phyloP scores from a whole-genome alignment of 2,888 invertebrate genomes.

The Limnephilus rhombicus region DNA sequence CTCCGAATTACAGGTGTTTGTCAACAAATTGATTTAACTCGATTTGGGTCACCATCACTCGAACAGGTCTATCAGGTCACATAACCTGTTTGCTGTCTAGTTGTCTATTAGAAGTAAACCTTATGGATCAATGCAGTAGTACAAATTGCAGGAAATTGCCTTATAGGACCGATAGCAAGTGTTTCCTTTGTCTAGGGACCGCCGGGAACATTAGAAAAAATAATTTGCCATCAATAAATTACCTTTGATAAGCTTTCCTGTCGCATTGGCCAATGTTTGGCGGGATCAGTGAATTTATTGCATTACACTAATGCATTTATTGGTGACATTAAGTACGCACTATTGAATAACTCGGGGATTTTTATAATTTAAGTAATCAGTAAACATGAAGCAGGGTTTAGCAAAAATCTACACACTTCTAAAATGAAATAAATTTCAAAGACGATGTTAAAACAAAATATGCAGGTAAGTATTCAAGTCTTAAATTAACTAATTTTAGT shows the following conservation, averaged over 20 bases:
- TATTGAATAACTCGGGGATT: not conserved
- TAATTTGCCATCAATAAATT: constrained; percentile 14
- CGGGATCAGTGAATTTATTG: constrained; percentile 34
- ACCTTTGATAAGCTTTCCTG: not conserved
- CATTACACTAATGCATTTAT: constrained; percentile 23
- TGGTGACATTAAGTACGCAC: not conserved
- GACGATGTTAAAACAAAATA: too few species aligned
- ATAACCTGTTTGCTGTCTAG: constrained; percentile 5
- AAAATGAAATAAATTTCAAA: too few species aligned
- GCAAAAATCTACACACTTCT: not conserved
- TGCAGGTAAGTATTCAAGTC: too few species aligned
- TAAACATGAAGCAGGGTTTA: not conserved
- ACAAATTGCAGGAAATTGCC: constrained; percentile 43
- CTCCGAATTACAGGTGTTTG: not conserved
- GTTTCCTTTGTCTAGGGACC: constrained; percentile 32
- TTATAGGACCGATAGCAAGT: constrained; percentile 11
- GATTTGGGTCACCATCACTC: not conserved
- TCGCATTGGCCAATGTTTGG: not conserved
- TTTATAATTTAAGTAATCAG: not conserved
- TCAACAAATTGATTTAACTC: not conserved
- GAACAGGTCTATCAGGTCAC: constrained; percentile 17
- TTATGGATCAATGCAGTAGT: not conserved
- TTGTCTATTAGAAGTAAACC: not conserved
- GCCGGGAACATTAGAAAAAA: constrained; percentile 17
- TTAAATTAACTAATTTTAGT: too few species aligned